A percentile compares a stretch with the other conserved stretches of the same genome.
phyloP scores from a whole-genome alignment of 1,140 invertebrate genomes.

The Popillia japonica region DNA sequence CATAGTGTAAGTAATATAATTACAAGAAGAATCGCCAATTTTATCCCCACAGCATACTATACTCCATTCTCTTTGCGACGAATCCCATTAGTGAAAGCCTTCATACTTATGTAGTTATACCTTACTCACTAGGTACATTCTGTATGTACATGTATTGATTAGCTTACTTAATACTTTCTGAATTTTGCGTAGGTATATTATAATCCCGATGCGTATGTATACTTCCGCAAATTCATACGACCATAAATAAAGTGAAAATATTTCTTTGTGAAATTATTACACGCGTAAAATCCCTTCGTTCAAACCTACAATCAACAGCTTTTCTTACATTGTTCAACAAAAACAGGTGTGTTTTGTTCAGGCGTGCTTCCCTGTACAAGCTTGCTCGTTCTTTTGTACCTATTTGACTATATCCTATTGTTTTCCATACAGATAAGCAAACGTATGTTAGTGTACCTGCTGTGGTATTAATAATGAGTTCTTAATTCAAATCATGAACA shows the following conservation, averaged over 20 bases:
- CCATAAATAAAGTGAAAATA: background rate
- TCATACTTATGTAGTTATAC: too few species aligned
- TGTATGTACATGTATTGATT: too few species aligned
- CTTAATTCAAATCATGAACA: background rate
- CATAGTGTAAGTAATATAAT: too few species aligned
- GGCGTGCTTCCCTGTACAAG: background rate
- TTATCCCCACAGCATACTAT: too few species aligned
- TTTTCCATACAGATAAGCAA: background rate
- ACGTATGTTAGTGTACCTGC: background rate
- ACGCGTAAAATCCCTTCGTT: background rate
- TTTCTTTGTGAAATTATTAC: background rate
- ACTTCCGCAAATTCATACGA: background rate
- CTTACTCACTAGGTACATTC: too few species aligned
- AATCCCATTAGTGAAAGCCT: too few species aligned
- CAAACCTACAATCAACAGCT: background rate
- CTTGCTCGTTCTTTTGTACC: background rate
- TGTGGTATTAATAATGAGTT: background rate
- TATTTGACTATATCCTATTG: constrained; percentile 2
- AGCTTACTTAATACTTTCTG: too few species aligned
- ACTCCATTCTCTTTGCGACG: too few species aligned
- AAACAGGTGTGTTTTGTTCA: background rate
- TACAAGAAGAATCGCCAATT: too few species aligned
- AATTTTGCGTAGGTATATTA: too few species aligned
- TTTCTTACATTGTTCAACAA: background rate
- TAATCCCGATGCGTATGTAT: too few species aligned